Evolutionary conservation across 2,113 vertebrate genomes (phyloP).

Genomic region (Loxodonta africana): DNA sequence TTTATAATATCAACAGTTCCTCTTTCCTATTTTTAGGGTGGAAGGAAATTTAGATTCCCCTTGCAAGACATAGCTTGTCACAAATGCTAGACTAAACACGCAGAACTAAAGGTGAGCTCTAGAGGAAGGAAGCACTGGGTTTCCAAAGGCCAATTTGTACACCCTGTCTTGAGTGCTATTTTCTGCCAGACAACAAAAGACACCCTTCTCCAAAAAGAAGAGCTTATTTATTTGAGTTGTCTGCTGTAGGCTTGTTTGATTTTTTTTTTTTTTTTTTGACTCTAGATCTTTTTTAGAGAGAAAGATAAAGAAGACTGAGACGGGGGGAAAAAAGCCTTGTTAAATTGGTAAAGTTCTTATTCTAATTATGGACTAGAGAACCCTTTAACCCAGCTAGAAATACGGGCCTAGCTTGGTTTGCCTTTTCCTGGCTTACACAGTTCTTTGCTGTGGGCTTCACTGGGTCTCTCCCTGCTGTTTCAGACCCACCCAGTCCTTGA

Average conservation of each 20-base stretch:
- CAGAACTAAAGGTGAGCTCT: constrained; percentile 70
- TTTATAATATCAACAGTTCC: constrained; percentile 53
- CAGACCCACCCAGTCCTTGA: neutral
- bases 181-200: constrained; percentile 70
- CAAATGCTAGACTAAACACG: constrained; percentile 73
- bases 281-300: constrained; percentile 58
- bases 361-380: constrained; percentile 42
- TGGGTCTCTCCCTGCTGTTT: neutral
- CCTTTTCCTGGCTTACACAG: neutral
- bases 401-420: neutral
- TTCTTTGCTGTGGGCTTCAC: neutral
- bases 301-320: neutral
- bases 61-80: constrained; percentile 57
- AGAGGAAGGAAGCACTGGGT: neutral
- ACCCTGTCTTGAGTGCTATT: constrained; percentile 37
- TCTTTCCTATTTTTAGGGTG: constrained; percentile 37
- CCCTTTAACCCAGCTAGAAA: neutral
- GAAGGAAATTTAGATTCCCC: constrained; percentile 51
- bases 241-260: constrained; percentile 50
- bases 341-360: constrained; percentile 44
- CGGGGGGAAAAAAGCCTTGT: neutral
- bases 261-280: constrained; percentile 56
- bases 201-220: constrained; percentile 20
- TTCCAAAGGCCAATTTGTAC: constrained; percentile 57
- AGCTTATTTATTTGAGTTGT: constrained; percentile 67